phyloP scores from a whole-genome alignment of 2,797 vertebrate species.

The Protosalanx chinensis region DNA sequence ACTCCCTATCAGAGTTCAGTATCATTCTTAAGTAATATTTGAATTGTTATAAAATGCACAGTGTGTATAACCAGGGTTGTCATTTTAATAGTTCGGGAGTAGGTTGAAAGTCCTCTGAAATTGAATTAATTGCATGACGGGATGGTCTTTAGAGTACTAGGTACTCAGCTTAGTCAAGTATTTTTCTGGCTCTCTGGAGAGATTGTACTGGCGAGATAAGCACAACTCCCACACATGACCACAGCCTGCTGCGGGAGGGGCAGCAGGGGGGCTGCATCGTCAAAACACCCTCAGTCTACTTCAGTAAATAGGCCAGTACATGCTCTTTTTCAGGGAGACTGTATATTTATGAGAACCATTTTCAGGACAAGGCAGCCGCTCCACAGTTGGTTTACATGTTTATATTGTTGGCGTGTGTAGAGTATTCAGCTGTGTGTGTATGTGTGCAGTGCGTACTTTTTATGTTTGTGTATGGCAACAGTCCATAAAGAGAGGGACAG shows the following conservation, averaged over 20 bases:
- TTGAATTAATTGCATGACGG: slow-evolving; percentile 26
- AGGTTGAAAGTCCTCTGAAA: slow-evolving; percentile 34
- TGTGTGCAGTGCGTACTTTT: slow-evolving; percentile 16
- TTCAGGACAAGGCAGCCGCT: neutral
- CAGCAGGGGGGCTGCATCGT: slow-evolving; percentile 14
- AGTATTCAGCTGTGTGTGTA: neutral
- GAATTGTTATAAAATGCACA: slow-evolving; percentile 17
- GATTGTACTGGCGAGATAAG: slow-evolving; percentile 35
- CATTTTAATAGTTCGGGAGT: slow-evolving; percentile 23
- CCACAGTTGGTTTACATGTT: neutral
- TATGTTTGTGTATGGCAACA: slow-evolving; percentile 1
- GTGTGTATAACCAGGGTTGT: slow-evolving; percentile 19
- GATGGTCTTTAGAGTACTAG: slow-evolving; percentile 41
- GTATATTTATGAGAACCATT: neutral
- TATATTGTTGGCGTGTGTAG: neutral
- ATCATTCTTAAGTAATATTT: neutral
- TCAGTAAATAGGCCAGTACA: slow-evolving; percentile 36
- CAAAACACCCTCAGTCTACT: slow-evolving; percentile 38
- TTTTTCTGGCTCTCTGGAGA: slow-evolving; percentile 51
- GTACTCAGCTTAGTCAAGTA: slow-evolving; percentile 46
- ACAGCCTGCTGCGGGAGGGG: slow-evolving; percentile 26
- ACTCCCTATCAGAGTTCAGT: neutral
- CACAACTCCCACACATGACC: slow-evolving; percentile 60
- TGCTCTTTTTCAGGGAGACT: neutral
- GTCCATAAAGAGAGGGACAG: slow-evolving; percentile 7